Evolutionary conservation across 2,113 vertebrate genomes (phyloP).

Genomic region (Charadrius vociferus): DNA sequence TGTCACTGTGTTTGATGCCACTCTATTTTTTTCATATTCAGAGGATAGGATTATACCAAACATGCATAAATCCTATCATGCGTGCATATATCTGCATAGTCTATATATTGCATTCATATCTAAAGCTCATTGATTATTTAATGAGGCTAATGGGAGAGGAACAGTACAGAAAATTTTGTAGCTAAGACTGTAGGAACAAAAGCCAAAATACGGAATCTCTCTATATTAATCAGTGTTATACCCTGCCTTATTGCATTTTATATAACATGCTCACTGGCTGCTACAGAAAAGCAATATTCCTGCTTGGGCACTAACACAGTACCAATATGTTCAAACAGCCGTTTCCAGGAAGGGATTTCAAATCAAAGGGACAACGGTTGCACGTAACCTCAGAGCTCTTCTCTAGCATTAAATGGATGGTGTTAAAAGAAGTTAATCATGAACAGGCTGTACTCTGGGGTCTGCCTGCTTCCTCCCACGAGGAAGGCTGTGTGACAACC

Average conservation of each 20-base stretch:
- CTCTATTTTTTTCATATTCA: background rate
- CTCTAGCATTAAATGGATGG: background rate
- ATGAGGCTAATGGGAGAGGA: background rate
- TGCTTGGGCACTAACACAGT: background rate
- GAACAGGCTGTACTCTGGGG: rapidly evolving
- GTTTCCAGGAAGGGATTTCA: background rate
- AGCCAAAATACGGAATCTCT: background rate
- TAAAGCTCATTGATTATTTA: background rate
- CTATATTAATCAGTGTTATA: background rate
- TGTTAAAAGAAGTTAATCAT: background rate
- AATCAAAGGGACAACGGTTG: background rate
- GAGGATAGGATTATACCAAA: background rate
- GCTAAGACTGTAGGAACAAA: background rate
- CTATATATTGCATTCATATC: background rate
- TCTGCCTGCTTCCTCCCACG: background rate
- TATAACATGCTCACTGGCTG: background rate
- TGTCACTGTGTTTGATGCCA: background rate
- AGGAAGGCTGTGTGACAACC: background rate
- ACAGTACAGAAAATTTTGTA: background rate
- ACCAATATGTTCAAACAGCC: background rate
- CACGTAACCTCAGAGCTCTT: background rate
- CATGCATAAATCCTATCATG: background rate
- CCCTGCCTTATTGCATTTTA: background rate
- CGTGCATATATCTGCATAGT: background rate
- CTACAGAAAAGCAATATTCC: background rate